A percentile compares a stretch with the other conserved stretches of the same genome.
Evolutionary conservation across 2,113 vertebrate genomes (phyloP).

Genomic region (Pseudopipra pipra): DNA sequence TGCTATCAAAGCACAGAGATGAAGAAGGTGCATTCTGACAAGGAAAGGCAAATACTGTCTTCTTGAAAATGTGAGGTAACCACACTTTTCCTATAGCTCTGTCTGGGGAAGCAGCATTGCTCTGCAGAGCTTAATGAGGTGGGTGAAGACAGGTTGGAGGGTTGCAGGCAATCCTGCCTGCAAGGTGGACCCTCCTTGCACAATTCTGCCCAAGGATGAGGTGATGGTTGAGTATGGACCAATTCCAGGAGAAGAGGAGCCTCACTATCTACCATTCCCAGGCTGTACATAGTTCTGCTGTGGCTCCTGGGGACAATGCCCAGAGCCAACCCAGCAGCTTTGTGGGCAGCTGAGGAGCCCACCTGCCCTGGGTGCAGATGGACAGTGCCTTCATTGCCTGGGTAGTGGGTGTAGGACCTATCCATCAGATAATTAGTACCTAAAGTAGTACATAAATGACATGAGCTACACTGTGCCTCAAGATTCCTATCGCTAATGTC

Average conservation of each 20-base stretch:
- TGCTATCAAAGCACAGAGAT: neutral
- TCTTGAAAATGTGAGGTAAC: neutral
- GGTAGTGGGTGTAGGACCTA: neutral
- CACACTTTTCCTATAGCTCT: neutral
- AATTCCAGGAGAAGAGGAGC: neutral
- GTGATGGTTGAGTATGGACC: neutral
- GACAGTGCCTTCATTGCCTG: neutral
- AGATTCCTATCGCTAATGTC: neutral
- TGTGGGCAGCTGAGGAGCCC: neutral
- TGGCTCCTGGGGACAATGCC: neutral
- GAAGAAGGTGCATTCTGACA: neutral
- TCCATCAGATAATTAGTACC: no score
- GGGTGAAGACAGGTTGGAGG: neutral
- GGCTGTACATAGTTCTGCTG: neutral
- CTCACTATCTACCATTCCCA: neutral
- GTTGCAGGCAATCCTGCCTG: neutral
- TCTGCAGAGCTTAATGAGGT: accelerated
- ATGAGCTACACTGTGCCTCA: neutral
- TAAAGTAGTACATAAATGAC: neutral
- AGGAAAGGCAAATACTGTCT: neutral
- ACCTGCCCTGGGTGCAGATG: neutral
- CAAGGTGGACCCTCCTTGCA: neutral
- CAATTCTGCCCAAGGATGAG: neutral
- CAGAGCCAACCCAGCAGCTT: neutral
- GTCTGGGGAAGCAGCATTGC: accelerated